Evolutionary conservation across 1,140 invertebrate species (phyloP).

Genomic region (Diorhabda sublineata): DNA sequence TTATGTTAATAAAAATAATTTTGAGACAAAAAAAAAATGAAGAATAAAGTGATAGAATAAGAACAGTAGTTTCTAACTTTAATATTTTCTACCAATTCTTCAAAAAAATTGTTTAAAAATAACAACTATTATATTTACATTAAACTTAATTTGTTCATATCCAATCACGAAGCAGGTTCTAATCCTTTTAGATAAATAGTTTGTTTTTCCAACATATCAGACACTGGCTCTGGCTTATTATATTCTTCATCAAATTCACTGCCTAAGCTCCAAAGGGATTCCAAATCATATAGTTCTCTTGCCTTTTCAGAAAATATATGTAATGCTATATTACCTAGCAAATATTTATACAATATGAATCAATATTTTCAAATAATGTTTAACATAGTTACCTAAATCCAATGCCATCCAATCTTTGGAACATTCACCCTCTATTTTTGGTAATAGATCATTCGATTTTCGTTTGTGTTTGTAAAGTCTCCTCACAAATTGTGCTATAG

Average conservation of each 20-base stretch:
- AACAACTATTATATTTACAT: too few relatives aligned
- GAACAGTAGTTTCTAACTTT: too few relatives aligned
- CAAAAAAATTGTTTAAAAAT: too few relatives aligned
- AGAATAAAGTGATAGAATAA: too few relatives aligned
- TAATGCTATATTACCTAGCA: slow-evolving; percentile 81
- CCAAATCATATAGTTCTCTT: slow-evolving; percentile 77
- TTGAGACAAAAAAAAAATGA: too few relatives aligned
- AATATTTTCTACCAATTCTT: too few relatives aligned
- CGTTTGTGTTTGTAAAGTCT: slow-evolving; percentile 76
- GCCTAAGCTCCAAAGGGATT: slow-evolving; percentile 86
- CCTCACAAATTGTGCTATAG: slow-evolving; percentile 71
- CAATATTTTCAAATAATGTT: too few relatives aligned
- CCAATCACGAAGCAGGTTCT: slow-evolving; percentile 42
- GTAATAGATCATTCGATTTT: slow-evolving; percentile 59
- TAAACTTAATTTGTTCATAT: too few relatives aligned
- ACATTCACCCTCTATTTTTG: slow-evolving; percentile 72
- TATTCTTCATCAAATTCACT: slow-evolving; percentile 69
- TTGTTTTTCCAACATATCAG: slow-evolving; percentile 61
- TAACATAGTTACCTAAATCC: slow-evolving; percentile 68
- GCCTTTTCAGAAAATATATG: slow-evolving; percentile 75
- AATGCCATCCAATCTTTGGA: slow-evolving; percentile 81
- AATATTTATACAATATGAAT: not conserved
- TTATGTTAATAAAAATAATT: too few relatives aligned
- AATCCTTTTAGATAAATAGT: slow-evolving; percentile 58
- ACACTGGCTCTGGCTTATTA: slow-evolving; percentile 54